Evolutionary conservation across 2,888 invertebrate genomes (phyloP).

Genomic region (Acronicta aceris): DNA sequence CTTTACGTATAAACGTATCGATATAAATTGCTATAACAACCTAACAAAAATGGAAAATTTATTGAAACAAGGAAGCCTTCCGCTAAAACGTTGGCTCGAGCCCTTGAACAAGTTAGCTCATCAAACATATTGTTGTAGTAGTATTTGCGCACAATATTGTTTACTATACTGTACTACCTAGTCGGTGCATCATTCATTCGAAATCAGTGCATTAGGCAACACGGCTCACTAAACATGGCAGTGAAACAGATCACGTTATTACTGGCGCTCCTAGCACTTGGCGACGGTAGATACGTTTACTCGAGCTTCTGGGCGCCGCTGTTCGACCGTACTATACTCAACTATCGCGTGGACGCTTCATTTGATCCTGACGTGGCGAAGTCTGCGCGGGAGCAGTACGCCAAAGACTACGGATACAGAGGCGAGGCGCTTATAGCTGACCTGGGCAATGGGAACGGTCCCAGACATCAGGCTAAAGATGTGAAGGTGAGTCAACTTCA

Average conservation of each 20-base stretch:
- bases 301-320: constrained; percentile 84
- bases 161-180: constrained; percentile 4
- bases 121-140: constrained; percentile 34
- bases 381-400: constrained; percentile 64
- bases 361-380: constrained; percentile 72
- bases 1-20: no score
- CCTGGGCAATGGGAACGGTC: constrained; percentile 75
- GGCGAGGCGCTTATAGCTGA: constrained; percentile 75
- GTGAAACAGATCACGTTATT: neutral
- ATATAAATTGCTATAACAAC: no score
- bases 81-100: constrained; percentile 9
- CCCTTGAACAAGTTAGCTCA: constrained; percentile 42
- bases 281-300: constrained; percentile 64
- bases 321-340: constrained; percentile 73
- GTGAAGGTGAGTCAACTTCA: constrained; percentile 60
- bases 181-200: neutral
- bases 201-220: constrained; percentile 13
- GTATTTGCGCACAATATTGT: constrained; percentile 24
- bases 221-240: constrained; percentile 13
- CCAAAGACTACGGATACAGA: constrained; percentile 68
- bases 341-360: constrained; percentile 74
- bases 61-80: no score
- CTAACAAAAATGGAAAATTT: no score
- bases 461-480: constrained; percentile 32
- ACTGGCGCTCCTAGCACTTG: constrained; percentile 20